A percentile compares a stretch with the other conserved stretches of the same genome.
Conservation (phyloP, 2,797 vertebrate species). For the Clarias platycephalus region DNA sequence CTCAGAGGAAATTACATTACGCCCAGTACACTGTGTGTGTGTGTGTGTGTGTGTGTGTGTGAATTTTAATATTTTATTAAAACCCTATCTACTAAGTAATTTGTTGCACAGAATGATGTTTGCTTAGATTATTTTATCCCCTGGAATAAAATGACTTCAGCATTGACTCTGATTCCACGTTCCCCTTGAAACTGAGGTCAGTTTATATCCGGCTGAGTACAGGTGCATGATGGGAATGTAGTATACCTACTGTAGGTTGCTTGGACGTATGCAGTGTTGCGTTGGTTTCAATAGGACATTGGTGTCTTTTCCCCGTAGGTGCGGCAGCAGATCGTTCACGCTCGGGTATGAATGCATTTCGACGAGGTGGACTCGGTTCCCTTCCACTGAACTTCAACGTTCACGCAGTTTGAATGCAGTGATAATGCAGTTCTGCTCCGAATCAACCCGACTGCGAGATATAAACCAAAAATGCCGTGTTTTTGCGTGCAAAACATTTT, state of each 20-base stretch:
- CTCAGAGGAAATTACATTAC: conserved; percentile 7
- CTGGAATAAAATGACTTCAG: background rate
- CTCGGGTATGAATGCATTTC: background rate
- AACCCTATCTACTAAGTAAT: background rate
- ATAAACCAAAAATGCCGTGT: background rate
- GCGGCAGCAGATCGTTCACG: background rate
- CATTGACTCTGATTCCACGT: background rate
- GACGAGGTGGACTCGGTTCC: background rate
- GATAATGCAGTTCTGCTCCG: background rate
- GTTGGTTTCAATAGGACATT: background rate
- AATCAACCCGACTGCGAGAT: background rate
- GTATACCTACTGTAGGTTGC: background rate
- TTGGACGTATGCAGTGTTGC: background rate
- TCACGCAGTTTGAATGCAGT: background rate
- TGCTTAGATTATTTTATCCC: background rate
- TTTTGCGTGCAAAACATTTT: background rate
- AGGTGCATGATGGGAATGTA: conserved; percentile 7
- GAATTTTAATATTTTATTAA: background rate
- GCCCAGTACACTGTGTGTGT: background rate
- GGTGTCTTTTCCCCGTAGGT: background rate
- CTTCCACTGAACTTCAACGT: background rate
- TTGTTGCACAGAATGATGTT: background rate
- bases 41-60: background rate
- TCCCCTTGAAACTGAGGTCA: background rate
- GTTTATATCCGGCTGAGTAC: background rate